Percentiles rank a stretch among this genome's conserved stretches.
Evolutionary conservation across 1,140 invertebrate genomes (phyloP).

Genomic region (Limonius californicus): DNA sequence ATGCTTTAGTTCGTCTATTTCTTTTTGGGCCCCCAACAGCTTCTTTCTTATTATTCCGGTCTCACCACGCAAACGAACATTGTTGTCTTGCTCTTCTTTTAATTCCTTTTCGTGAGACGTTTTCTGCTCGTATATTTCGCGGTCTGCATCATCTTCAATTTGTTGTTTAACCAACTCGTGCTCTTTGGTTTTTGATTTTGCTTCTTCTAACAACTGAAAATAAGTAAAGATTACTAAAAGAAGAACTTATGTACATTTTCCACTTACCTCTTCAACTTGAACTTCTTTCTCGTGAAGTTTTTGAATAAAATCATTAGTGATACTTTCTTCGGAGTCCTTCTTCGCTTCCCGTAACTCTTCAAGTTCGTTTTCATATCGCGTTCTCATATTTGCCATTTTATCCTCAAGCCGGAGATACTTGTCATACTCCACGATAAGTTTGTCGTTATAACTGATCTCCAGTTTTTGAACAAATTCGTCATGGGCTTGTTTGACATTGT

Average conservation of each 20-base stretch:
- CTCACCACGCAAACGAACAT: conserved; percentile 74
- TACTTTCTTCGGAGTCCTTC: conserved; percentile 55
- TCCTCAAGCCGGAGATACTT: conserved; percentile 72
- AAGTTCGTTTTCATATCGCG: conserved; percentile 67
- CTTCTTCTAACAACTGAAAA: conserved; percentile 50
- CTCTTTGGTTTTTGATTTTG: conserved; percentile 48
- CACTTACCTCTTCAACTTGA: conserved; percentile 53
- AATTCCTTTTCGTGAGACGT: conserved; percentile 66
- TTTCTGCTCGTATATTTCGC: conserved; percentile 72
- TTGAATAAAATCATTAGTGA: conserved; percentile 38
- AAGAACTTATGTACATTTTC: background rate
- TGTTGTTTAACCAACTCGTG: conserved; percentile 73
- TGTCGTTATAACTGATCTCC: conserved; percentile 72
- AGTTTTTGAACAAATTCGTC: conserved; percentile 66
- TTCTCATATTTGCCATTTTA: conserved; percentile 65
- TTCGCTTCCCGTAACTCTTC: conserved; percentile 55
- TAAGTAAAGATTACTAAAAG: background rate
- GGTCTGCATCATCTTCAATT: conserved; percentile 81
- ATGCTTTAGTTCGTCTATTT: conserved; percentile 44
- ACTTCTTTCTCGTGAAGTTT: conserved; percentile 63
- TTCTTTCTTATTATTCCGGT: conserved; percentile 81
- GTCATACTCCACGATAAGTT: conserved; percentile 83
- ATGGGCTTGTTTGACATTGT: conserved; percentile 63
- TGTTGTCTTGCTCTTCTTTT: conserved; percentile 72
- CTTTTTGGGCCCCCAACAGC: conserved; percentile 58